These are phyloP conservation scores for Scopus umbretta DNA, from an alignment of 2,113 vertebrate genomes.

Conservation along the genomic window DNA sequence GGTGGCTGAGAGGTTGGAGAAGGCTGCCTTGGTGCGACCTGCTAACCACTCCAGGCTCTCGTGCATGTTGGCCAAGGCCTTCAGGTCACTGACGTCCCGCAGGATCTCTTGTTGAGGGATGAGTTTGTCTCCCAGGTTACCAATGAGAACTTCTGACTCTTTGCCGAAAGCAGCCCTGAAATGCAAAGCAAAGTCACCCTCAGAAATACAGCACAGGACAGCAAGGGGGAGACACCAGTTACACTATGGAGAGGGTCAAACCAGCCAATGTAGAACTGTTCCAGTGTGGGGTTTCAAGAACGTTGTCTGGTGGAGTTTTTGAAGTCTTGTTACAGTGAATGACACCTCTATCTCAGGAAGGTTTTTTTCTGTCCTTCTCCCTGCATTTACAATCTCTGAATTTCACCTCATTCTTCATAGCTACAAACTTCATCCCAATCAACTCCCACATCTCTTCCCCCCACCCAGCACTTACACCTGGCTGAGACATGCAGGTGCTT, in stretches of 20 bases:
- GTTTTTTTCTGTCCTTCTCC: not conserved
- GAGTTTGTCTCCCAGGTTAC: conserved; percentile 95
- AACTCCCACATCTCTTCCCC: not conserved
- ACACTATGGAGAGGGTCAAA: not conserved
- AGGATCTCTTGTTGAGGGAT: conserved; percentile 96
- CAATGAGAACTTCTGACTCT: conserved; percentile 95
- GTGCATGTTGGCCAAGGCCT: conserved; percentile 94
- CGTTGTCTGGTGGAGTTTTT: not conserved
- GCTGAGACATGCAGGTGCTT: not conserved
- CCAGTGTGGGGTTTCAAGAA: not conserved
- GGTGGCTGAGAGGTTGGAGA: conserved; percentile 77
- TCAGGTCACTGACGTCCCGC: conserved; percentile 93
- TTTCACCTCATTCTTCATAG: not conserved
- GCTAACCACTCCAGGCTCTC: conserved; percentile 98
- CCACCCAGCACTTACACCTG: not conserved
- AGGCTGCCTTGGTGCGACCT: conserved; percentile 81
- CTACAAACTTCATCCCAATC: not conserved
- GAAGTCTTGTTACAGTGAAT: not conserved
- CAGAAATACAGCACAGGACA: not conserved
- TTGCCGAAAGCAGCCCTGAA: conserved; percentile 92
- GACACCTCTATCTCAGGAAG: not conserved
- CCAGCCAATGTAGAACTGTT: rapidly evolving
- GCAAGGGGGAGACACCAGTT: not conserved
- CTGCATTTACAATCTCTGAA: not conserved
- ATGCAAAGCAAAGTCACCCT: not conserved